Percentiles rank a stretch among this genome's conserved stretches.
phyloP scores from a whole-genome alignment of 2,113 vertebrate species.

The Melanerpes aurifrons region DNA sequence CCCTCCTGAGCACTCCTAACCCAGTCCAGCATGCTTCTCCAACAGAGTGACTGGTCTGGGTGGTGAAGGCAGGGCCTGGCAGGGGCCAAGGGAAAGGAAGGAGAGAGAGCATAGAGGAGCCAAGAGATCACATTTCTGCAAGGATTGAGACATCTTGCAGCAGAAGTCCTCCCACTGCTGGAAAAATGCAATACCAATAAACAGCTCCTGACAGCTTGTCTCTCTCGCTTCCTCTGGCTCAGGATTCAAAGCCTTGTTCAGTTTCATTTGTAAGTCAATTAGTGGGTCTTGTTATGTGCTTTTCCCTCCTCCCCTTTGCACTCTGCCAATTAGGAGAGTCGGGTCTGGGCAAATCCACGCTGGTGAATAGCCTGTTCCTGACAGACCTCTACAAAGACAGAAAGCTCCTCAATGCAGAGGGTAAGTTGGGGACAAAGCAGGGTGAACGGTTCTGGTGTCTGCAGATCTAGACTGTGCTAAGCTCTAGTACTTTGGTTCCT shows the following conservation, averaged over 20 bases:
- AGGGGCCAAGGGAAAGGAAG: background rate
- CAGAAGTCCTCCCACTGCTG: background rate
- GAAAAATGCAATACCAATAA: background rate
- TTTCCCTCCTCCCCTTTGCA: constrained; percentile 29
- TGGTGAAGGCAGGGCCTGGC: background rate
- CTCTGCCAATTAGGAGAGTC: constrained; percentile 87
- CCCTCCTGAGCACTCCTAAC: background rate
- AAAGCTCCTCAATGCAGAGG: constrained; percentile 96
- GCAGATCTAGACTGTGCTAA: background rate
- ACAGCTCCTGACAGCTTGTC: constrained; percentile 7
- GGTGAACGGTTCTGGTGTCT: background rate
- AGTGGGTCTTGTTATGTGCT: constrained; percentile 33
- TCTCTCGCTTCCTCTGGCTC: constrained; percentile 1
- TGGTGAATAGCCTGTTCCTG: constrained; percentile 98
- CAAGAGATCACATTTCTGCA: background rate
- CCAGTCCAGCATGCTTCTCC: accelerated
- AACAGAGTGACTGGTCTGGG: background rate
- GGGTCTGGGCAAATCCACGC: constrained; percentile 95
- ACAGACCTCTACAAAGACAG: constrained; percentile 98
- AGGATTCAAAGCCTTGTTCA: constrained; percentile 13
- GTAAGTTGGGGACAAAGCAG: constrained; percentile 70
- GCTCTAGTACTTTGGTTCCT: background rate
- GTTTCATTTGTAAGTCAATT: constrained; percentile 50
- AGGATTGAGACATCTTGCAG: constrained; percentile 9
- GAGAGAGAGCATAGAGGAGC: background rate